Evolutionary conservation across 2,113 vertebrate genomes (phyloP), one percentile per base, ranked within the genome.

Genomic region (Fulmarus glacialis): DNA sequence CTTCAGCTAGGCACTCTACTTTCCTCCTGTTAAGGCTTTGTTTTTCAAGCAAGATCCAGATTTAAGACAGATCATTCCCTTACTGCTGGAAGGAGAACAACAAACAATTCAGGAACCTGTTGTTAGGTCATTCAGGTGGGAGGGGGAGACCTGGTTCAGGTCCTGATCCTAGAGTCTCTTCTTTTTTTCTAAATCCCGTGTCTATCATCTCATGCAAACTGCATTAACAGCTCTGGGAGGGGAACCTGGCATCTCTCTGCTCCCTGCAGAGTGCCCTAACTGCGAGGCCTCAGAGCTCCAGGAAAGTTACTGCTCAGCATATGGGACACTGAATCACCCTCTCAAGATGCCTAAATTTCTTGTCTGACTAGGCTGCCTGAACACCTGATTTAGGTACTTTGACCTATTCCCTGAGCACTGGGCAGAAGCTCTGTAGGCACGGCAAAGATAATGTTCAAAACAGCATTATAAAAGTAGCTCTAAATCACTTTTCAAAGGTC

Each of bases 401-500:
- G 27, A 47, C 34, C 89, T 82, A 63, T 32, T 79, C 16, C 34
- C 29, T 29, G 43, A 82, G 29, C 29, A 45, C 42, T 55, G 42
- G 38, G 43, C 59, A 94, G 64, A 66, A 80, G 42, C 12, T 59
- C 27, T 87, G 56, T 29, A 70, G 19, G 15, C 23, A 75, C 6
- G n/a, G 55, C 32, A 87, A 93, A 96, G 24, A 26, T 50, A 91
- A 79, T 26, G 15, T 83, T 91, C 67, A 92, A 81, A 87, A 50
- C 29, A 55, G 26, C 0, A 0, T 77, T 82, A 75, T 52, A n/a
- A 75, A 84, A 63, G 15, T 36, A 81, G 8, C 4, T 79, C 30
- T 89, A 72, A 82, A 84, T 38, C 36, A 75, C 70, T 92, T 88
- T 73, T 80, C 78, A 88, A 95, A 93, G 67, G 58, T 82, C 71